Percentiles rank a stretch among this genome's conserved stretches.
These are phyloP conservation scores for Drosophila lini DNA, from an alignment of 1,140 invertebrate genomes.

Conservation along the genomic window DNA sequence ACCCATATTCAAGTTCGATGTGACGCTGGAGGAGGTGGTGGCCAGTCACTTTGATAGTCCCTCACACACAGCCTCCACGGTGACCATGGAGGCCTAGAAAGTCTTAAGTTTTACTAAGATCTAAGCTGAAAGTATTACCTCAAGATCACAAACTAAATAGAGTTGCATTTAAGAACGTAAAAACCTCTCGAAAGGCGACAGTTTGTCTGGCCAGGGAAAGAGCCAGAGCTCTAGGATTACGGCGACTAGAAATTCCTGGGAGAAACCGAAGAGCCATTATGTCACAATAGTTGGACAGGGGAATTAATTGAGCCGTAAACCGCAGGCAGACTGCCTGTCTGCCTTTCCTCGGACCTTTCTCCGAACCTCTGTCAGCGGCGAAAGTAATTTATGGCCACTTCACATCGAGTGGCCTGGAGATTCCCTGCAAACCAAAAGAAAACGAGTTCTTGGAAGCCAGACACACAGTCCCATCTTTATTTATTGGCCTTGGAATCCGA, in stretches of 20 bases:
- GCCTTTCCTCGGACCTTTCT: slow-evolving; percentile 54
- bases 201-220: slow-evolving; percentile 43
- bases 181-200: slow-evolving; percentile 49
- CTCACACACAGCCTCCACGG: slow-evolving; percentile 65
- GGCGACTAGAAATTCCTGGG: slow-evolving; percentile 33
- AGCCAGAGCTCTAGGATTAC: slow-evolving; percentile 56
- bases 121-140: slow-evolving; percentile 59
- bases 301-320: slow-evolving; percentile 79
- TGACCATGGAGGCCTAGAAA: slow-evolving; percentile 56
- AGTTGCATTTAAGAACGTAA: slow-evolving; percentile 17
- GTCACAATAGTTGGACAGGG: slow-evolving; percentile 69
- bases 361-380: slow-evolving; percentile 30
- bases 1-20: slow-evolving; percentile 65
- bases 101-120: neutral
- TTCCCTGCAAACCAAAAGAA: slow-evolving; percentile 9
- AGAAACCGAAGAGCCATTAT: slow-evolving; percentile 49
- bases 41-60: slow-evolving; percentile 51
- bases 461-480: slow-evolving; percentile 29
- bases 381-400: slow-evolving; percentile 42
- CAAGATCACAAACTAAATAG: slow-evolving; percentile 31
- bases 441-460: slow-evolving; percentile 41
- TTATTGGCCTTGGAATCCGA: slow-evolving; percentile 25
- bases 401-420: slow-evolving; percentile 5
- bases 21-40: slow-evolving; percentile 66
- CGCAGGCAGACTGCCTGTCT: slow-evolving; percentile 50